Base-by-base conservation (phyloP, 1,140 invertebrate species). In the Maniola jurtina region DNA sequence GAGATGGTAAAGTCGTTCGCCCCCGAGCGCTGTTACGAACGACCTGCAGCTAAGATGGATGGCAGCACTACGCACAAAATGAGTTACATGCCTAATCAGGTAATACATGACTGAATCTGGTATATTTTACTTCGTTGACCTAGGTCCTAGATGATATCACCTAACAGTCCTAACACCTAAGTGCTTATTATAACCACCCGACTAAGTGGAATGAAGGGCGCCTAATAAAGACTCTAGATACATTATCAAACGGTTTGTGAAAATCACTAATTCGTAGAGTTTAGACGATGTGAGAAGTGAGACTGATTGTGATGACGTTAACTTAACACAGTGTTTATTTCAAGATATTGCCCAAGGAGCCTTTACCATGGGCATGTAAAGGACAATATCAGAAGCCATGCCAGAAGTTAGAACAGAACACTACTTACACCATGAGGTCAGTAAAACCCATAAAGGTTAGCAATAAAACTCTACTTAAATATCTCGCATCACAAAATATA, bases 51-150 rank as follows among this genome's bases (percentile, higher is more conserved):
- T 14, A 83, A 81, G 35, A 91, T 91, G 85, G 89, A 91, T 2
- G 80, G 78, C 36, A 71, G 71, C 59, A 94, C 93, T 6, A 86
- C 93, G 0, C 91, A 94, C 61, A 93, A 92, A 73, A 87, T 94
- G 75, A 93, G 93, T 62, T 94, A 92, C 60, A 88, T 92, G 78
- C 93, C 93, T 0, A 89, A 89, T 52, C 81, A 86, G 64, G 83
- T 88, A 52, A 11, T 11, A n/a, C 42, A 45, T 45, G 5, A 5
- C 5, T 11, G 0, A 5, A 1, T n/a, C 9, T 1, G 5, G 13
- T n/a, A 13, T 45, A 9, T 11, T 45, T 2, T 13, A 13, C 13
- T 11, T 13, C 13, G 3, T 3, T 38, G 5, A 38, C 36, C n/a
- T n/a, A n/a, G n/a, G n/a, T n/a, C n/a, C n/a, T n/a, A n/a, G n/a